These are phyloP conservation scores for Dromococcyx pavoninus DNA, from an alignment of 2,797 vertebrate species.

Conservation along the genomic window DNA sequence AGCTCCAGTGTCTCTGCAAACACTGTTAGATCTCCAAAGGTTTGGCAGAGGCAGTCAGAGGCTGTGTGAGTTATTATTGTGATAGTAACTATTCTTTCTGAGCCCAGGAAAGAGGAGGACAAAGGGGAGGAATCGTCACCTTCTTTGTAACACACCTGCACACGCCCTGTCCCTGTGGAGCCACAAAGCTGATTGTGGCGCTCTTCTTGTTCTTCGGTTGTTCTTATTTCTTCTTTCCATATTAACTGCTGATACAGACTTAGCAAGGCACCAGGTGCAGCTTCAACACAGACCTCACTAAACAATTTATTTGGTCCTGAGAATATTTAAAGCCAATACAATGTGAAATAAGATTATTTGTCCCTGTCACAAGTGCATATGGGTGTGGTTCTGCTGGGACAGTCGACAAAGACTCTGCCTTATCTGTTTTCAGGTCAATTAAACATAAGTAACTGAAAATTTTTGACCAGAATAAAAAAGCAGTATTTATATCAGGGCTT, in stretches of 20 bases:
- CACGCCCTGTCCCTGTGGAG: neutral
- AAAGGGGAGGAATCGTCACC: neutral
- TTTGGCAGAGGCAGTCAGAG: neutral
- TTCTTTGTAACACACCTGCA: neutral
- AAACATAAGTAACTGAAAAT: neutral
- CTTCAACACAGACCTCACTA: neutral
- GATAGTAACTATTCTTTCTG: neutral
- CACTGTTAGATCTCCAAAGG: neutral
- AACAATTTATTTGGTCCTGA: neutral
- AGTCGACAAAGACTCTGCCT: neutral
- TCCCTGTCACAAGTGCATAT: neutral
- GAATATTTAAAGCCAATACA: neutral
- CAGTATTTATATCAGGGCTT: neutral
- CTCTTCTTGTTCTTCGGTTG: rapidly evolving
- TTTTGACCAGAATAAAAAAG: neutral
- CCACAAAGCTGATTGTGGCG: neutral
- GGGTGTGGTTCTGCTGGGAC: neutral
- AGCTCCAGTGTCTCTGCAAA: neutral
- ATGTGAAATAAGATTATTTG: neutral
- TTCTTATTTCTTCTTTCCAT: neutral
- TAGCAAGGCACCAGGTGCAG: neutral
- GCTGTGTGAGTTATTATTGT: neutral
- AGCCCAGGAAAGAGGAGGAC: neutral
- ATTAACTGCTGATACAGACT: neutral
- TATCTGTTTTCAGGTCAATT: neutral